phyloP scores from a whole-genome alignment of 2,797 vertebrate species.

The Notolepis coatsorum region DNA sequence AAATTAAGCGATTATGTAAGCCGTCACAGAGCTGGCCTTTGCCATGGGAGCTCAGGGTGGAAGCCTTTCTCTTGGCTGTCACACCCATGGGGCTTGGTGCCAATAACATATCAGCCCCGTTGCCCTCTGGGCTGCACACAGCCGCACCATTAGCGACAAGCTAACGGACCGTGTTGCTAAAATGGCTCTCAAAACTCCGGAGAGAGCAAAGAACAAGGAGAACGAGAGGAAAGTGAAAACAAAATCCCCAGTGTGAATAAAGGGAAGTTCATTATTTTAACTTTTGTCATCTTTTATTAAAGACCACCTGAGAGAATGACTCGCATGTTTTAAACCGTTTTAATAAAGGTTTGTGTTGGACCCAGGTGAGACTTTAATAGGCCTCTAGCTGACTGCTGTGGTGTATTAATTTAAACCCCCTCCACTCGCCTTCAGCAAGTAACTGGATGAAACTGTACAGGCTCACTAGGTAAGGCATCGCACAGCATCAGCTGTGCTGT shows the following conservation, averaged over 20 bases:
- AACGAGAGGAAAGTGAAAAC: constrained; percentile 5
- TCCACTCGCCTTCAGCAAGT: background rate
- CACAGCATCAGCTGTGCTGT: background rate
- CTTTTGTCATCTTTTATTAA: background rate
- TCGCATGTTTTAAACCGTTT: background rate
- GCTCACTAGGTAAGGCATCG: background rate
- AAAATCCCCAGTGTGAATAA: constrained; percentile 7
- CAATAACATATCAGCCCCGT: constrained; percentile 36
- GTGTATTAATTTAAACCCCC: background rate
- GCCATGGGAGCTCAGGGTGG: constrained; percentile 21
- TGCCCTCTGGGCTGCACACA: constrained; percentile 26
- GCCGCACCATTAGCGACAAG: constrained; percentile 5
- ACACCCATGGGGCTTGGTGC: constrained; percentile 35
- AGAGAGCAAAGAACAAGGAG: background rate
- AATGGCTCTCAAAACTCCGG: constrained; percentile 3
- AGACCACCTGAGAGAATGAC: background rate
- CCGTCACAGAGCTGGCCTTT: constrained; percentile 32
- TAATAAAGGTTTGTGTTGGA: no score
- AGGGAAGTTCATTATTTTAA: background rate
- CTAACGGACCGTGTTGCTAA: constrained; percentile 1
- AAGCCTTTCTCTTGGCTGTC: constrained; percentile 34
- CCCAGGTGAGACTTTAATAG: constrained; percentile 17
- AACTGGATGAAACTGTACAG: background rate
- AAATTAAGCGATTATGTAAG: constrained; percentile 62
- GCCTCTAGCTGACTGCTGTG: background rate